Evolutionary conservation across 2,113 vertebrate species (phyloP).

Genomic region (Rhabdornis inornatus): DNA sequence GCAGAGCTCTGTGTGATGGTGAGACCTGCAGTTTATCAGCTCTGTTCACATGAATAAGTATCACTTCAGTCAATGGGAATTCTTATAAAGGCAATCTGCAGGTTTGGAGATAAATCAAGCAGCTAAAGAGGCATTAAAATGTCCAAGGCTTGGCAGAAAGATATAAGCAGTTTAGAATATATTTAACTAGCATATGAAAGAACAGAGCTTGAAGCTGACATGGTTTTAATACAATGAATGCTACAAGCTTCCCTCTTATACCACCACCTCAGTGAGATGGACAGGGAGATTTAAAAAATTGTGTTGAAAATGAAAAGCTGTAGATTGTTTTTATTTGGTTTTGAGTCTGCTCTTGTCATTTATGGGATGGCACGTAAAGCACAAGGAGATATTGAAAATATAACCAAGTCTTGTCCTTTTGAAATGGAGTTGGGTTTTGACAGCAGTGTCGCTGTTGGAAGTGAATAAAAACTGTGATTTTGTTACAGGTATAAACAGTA

Average conservation of each 20-base stretch:
- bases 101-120: conserved; percentile 58
- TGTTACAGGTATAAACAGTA: background rate
- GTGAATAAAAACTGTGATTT: background rate
- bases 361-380: background rate
- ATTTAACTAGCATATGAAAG: conserved; percentile 41
- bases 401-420: background rate
- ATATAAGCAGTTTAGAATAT: conserved; percentile 28
- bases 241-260: background rate
- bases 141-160: background rate
- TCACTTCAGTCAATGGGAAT: conserved; percentile 48
- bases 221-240: background rate
- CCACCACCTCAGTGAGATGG: background rate
- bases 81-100: conserved; percentile 47
- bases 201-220: conserved; percentile 5
- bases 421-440: background rate
- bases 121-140: conserved; percentile 48
- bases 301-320: background rate
- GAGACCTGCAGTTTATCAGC: conserved; percentile 26
- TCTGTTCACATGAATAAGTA: conserved; percentile 39
- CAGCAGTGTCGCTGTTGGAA: background rate
- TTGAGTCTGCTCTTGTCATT: background rate
- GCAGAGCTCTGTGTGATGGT: background rate
- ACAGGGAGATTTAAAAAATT: background rate
- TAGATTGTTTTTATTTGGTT: background rate
- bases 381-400: background rate